phyloP scores from a whole-genome alignment of 2,888 invertebrate species.

The Nymphalis c-album region DNA sequence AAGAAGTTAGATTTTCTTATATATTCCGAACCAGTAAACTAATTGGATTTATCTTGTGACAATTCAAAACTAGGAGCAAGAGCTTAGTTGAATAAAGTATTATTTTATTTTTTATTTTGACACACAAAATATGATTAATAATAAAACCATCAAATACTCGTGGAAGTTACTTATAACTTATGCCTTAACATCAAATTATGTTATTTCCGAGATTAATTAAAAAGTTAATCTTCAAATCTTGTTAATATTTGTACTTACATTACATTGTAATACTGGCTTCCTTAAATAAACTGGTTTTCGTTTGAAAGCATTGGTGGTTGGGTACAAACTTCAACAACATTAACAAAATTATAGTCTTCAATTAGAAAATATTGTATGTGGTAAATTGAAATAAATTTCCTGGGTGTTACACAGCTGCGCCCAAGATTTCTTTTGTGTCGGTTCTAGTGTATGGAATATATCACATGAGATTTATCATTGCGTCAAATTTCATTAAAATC shows the following conservation, averaged over 20 bases:
- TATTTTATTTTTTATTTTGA: no score
- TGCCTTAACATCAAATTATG: conserved; percentile 22
- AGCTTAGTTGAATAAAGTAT: no score
- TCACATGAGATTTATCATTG: no score
- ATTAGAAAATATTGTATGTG: neutral
- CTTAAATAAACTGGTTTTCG: conserved; percentile 10
- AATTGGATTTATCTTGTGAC: no score
- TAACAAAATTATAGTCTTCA: neutral
- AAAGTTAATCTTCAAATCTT: conserved; percentile 34
- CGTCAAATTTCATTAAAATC: no score
- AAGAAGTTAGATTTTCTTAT: no score
- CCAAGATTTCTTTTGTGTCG: no score
- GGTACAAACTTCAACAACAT: neutral
- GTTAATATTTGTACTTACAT: conserved; percentile 24
- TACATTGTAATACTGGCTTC: conserved; percentile 18
- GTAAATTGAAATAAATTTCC: no score
- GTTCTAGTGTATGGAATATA: no score
- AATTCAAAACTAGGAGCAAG: no score
- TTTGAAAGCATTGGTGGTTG: conserved; percentile 4
- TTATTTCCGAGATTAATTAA: conserved; percentile 36
- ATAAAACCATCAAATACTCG: conserved; percentile 10
- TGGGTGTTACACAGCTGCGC: no score
- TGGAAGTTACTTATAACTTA: neutral
- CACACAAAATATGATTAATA: neutral
- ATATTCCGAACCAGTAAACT: no score